Evolutionary conservation across 2,113 vertebrate genomes (phyloP), one percentile per base, ranked within the genome.

Genomic region (Macheiramphus alcinus): DNA sequence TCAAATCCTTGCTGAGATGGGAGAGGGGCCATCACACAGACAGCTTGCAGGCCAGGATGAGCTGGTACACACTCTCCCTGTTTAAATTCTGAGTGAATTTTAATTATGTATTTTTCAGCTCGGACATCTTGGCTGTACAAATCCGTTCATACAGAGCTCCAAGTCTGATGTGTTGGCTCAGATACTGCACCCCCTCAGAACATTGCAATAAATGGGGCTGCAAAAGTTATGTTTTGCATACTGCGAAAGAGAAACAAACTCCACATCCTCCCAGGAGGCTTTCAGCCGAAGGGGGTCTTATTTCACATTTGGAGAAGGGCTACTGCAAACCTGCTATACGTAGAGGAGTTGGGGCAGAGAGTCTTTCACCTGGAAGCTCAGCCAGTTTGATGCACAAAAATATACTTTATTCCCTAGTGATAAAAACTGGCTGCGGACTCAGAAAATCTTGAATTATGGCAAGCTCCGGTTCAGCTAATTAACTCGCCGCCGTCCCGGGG

Each of bases 161-260:
- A 11, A 27, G 50, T 7, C 55, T 20, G 45, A 13, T 17, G 26
- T 8, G 48, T 34, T 34, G 31, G 34, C 45, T 86, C 75, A 32
- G 23, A 7, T 7, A 7, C 12, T 29, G 47, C 79, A 45, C 0
- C 17, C 23, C 22, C 23, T 12, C 0, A 0, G 47, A 43, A 20
- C 34, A 3, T 0, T 5, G 27, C 56, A 42, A 36, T 19, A 55
- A 88, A 58, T 1, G 6, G n/a, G n/a, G 59, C 22, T 91, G 72
- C 6, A 55, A 23, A 68, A 67, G 40, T 22, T 17, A 63, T 20
- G 40, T 4, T 70, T 81, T 74, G 22, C 36, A 21, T 16, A 7
- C 10, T 0, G 2, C 0, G 1, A 38, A 43, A 9, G 14, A 31
- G 42, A 62, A 80, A 63, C 5, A 67, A 50, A 65, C 15, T 4